phyloP scores from a whole-genome alignment of 2,888 invertebrate genomes.

The Lepidocyrtinus sp. region DNA sequence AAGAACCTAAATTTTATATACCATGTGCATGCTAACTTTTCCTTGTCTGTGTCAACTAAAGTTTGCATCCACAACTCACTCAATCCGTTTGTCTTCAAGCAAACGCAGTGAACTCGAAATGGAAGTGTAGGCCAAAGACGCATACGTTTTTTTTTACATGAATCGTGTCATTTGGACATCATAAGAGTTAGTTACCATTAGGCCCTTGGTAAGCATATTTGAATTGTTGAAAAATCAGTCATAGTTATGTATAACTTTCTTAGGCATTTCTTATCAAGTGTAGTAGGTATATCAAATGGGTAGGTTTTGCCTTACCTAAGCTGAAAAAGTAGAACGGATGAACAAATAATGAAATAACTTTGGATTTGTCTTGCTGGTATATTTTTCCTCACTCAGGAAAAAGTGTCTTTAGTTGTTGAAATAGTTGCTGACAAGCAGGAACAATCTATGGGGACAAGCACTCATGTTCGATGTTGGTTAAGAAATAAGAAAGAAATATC shows the following conservation, averaged over 20 bases:
- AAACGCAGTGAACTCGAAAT: too few relatives aligned
- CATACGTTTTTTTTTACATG: too few relatives aligned
- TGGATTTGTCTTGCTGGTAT: constrained; percentile 50
- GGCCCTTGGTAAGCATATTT: too few relatives aligned
- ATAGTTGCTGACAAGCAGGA: constrained; percentile 48
- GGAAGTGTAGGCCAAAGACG: background rate
- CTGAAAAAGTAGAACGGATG: constrained; percentile 21
- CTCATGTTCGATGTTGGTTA: constrained; percentile 46
- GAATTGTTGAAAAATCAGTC: too few relatives aligned
- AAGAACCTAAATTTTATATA: too few relatives aligned
- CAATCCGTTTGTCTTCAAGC: too few relatives aligned
- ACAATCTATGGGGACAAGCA: constrained; percentile 48
- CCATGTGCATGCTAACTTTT: constrained; percentile 13
- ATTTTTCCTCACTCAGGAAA: constrained; percentile 22
- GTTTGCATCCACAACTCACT: constrained; percentile 1
- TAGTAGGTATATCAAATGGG: too few relatives aligned
- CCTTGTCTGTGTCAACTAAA: constrained; percentile 8
- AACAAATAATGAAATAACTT: constrained; percentile 62
- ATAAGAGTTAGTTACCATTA: too few relatives aligned
- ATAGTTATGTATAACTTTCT: too few relatives aligned
- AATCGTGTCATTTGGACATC: too few relatives aligned
- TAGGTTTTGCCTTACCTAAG: background rate
- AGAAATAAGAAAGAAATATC: background rate
- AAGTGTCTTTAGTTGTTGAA: constrained; percentile 34
- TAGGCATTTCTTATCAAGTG: too few relatives aligned